Conservation (phyloP, 1,140 invertebrate species). For the Bombus consobrinus region DNA sequence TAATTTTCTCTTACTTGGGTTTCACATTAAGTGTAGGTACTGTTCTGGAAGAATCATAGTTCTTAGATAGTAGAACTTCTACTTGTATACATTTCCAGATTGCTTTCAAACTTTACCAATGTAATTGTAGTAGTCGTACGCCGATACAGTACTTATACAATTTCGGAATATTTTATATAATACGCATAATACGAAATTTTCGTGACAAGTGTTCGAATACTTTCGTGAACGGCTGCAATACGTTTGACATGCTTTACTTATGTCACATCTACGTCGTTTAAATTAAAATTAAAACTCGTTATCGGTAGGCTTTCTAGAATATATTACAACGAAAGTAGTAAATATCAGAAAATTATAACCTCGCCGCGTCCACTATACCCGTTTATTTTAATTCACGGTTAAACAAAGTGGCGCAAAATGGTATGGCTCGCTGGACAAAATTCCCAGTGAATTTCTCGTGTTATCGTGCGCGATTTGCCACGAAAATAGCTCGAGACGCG, state of each 20-base stretch:
- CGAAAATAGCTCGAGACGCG: not conserved
- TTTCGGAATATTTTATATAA: too few species aligned
- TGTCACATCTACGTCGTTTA: not conserved
- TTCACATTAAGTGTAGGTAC: too few species aligned
- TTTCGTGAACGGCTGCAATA: not conserved
- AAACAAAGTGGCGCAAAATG: not conserved
- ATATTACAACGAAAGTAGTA: not conserved
- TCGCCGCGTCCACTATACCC: not conserved
- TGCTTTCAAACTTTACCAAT: too few species aligned
- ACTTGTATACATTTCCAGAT: too few species aligned
- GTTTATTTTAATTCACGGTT: not conserved
- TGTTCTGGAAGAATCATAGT: too few species aligned
- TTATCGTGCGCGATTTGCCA: not conserved
- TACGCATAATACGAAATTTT: too few species aligned
- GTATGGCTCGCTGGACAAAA: not conserved
- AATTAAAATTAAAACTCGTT: not conserved
- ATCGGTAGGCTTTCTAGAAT: not conserved
- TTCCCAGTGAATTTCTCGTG: not conserved
- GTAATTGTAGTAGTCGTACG: rapidly evolving
- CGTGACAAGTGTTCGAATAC: too few species aligned
- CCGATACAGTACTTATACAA: too few species aligned
- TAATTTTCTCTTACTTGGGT: too few species aligned
- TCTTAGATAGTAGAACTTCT: too few species aligned
- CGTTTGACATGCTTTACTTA: too few species aligned
- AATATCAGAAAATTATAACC: not conserved